Evolutionary conservation across 2,113 vertebrate genomes (phyloP), one percentile per base, ranked within the genome.

Genomic region (Scalopus aquaticus): DNA sequence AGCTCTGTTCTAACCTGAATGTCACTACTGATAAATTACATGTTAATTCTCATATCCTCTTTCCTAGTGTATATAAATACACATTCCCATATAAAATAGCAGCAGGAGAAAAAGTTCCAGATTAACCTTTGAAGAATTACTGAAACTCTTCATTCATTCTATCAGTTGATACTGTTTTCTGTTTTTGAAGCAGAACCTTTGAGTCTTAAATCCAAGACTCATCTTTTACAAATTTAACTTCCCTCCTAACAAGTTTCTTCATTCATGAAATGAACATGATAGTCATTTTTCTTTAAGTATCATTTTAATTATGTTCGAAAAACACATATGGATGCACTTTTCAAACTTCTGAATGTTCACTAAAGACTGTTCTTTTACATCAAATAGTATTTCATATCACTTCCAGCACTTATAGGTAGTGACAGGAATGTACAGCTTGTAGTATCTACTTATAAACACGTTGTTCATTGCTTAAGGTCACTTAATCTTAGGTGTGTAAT

Each of bases 401-500:
- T 79, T 74, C 42, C 20, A 10, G 67, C 16, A 60, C 11, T 83
- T 69, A n/a, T 65, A n/a, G 13, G 49, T 46, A 72, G 28, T 39
- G 17, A 72, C 67, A 54, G 42, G 4, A 65, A 24, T 58, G 8
- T 17, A 12, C 12, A 70, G 10, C n/a, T 79, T n/a, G 16, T 49
- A 15, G 51, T 88, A 16, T 64, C 44, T 86, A 76, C 65, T 76
- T 76, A 85, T 70, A 77, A 83, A 2, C 26, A 60, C 76, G 17
- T 54, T 77, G 54, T 76, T 86, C 44, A 15, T 84, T 83, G 26
- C 13, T 79, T 76, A 83, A 83, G 46, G 51, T 93, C 65, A 69
- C 70, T 94, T 83, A 89, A 70, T 96, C 77, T 95, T 95, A 91
- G 74, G 54, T 77, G 15, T 87, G 84, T 86, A 86, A 73, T 95